Evolutionary conservation across 2,888 invertebrate genomes (phyloP), one percentile per base, ranked within the genome.

Genomic region (Temnothorax ravouxi): DNA sequence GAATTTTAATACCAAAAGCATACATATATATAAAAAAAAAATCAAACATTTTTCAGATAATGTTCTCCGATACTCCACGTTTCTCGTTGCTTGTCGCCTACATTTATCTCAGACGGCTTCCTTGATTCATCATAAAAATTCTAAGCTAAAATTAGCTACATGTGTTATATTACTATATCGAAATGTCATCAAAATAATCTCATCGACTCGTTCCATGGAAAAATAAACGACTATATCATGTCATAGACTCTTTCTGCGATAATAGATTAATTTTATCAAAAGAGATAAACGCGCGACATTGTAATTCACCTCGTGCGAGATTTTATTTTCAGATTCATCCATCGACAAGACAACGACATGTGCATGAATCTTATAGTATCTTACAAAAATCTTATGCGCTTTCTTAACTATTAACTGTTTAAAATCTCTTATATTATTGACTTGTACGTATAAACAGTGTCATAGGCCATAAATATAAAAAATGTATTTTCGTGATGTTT

Each of bases 1-100:
- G 8, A 61, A 29, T 61, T 72, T 75, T 62, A 75, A 62, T 74
- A 21, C 5, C n/a, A 61, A 74, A 74, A 13, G 18, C 34, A 21
- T 11, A 29, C 15, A 29, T 8, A 29, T 29, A 13, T 67, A 41
- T 25, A 25, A 13, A 25, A 11, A 54, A 1, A 25, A 41, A 25
- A 1, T n/a, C 25, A 29, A 29, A 29, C 29, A 3, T 25, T 59
- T 59, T 59, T 44, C 5, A 61, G 8, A 29, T 34, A 11, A 15
- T 25, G 11, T 8, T 9, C 54, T 75, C 29, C 3, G 29, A 29
- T 29, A 29, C 29, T 29, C 1, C 15, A 59, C 38, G 8, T 44
- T 5, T 59, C 8, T 59, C 18, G 34, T 34, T 34, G 11, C 3
- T 41, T 56, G 25, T 54, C 29, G 2, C 41, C 29, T 56, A 72